phyloP scores from a whole-genome alignment of 2,888 invertebrate genomes.

The Biston betularia region DNA sequence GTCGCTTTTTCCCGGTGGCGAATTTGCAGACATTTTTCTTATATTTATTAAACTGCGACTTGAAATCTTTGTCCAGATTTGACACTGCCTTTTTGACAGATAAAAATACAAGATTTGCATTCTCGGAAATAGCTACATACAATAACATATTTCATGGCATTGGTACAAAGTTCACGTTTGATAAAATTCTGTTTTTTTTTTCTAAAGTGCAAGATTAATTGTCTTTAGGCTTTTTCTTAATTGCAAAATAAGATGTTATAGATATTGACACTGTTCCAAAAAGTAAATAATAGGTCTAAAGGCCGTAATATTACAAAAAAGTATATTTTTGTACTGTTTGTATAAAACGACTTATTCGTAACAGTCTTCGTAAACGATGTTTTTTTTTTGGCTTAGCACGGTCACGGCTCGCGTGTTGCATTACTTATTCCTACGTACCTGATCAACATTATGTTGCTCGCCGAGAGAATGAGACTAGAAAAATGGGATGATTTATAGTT shows the following conservation, averaged over 20 bases:
- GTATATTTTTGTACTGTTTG: not conserved
- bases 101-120: conserved; percentile 62
- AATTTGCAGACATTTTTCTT: conserved; percentile 79
- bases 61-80: conserved; percentile 70
- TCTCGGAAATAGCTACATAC: conserved; percentile 57
- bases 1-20: conserved; percentile 77
- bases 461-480: not conserved
- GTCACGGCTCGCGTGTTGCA: not conserved
- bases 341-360: not conserved
- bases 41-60: conserved; percentile 74
- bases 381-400: not conserved
- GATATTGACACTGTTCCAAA: too few relatives aligned
- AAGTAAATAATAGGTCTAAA: too few relatives aligned
- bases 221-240: too few relatives aligned
- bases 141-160: not conserved
- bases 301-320: not conserved
- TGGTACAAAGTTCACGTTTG: conserved; percentile 32
- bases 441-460: not conserved
- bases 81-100: conserved; percentile 74
- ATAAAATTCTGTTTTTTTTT: too few relatives aligned
- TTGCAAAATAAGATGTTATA: too few relatives aligned
- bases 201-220: too few relatives aligned
- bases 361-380: conserved; percentile 49
- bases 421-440: not conserved
- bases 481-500: not conserved